Evolutionary conservation across 2,888 invertebrate genomes (phyloP), one percentile per base, ranked within the genome.

Genomic region (Stenodema calcarata): DNA sequence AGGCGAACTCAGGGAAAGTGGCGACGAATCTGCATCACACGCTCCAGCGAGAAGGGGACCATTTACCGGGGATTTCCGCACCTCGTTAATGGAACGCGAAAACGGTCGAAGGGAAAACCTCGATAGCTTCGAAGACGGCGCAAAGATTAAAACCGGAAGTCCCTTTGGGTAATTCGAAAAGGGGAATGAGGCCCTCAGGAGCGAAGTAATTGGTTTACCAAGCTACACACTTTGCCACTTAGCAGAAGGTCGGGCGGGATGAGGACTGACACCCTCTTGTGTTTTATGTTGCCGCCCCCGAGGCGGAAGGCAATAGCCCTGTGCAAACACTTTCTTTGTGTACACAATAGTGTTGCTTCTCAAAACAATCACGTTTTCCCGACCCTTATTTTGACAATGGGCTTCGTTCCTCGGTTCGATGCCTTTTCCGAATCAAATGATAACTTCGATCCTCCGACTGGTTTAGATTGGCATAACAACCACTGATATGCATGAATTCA

Each of bases 181-280:
- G 42, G 42, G 78, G 16, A 30, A 42, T 47, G 54, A 30, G 62
- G 84, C 42, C 35, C 84, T 28, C 76, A 76, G 85, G 50, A 76
- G 85, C 30, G 75, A 50, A 76, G 86, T 86, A 86, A 86, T 86
- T 86, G 86, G 86, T 86, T 86, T 86, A 86, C 86, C 79, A 35
- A 86, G 86, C 86, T 79, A 86, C 86, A 86, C 86, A 86, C 86
- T 86, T 86, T 86, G 86, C 86, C 86, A 86, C 86, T 86, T 86
- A 86, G 86, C 62, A 28, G 62, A 81, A 62, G 50, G 50, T 50
- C 44, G 44, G 44, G 44, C 28, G n/a, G 50, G 62, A 62, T 27
- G 23, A 18, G 62, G 27, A 27, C 62, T 7, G 23, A 23, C 42
- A 12, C 79, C 81, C 62, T 54, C 18, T 12, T 27, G 79, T 82